Percentiles rank a stretch among this genome's conserved stretches.
Conservation (phyloP, 2,888 invertebrate genomes). For the Leistus spinibarbis region DNA sequence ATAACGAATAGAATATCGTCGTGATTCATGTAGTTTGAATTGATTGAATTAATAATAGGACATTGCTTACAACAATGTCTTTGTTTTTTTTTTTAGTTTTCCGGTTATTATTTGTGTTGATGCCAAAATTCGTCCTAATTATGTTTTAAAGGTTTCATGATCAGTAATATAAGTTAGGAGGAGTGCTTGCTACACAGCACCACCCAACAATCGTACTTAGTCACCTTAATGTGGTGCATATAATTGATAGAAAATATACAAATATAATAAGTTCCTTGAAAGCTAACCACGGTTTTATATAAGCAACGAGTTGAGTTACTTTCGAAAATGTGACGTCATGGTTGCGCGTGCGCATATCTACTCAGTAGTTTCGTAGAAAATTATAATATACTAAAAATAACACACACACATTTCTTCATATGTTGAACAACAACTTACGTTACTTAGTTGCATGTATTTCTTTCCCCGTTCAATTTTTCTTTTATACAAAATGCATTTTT, state of each 20-base stretch:
- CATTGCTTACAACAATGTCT: too few species aligned
- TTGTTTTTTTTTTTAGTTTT: too few species aligned
- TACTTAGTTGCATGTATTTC: not conserved
- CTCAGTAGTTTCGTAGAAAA: slow-evolving; percentile 43
- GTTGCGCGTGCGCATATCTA: slow-evolving; percentile 19
- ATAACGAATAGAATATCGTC: too few species aligned
- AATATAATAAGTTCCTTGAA: not conserved
- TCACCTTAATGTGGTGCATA: too few species aligned
- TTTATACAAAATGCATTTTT: not conserved
- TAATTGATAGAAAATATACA: not conserved
- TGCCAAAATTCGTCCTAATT: too few species aligned
- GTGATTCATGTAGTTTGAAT: too few species aligned
- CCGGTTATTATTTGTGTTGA: too few species aligned
- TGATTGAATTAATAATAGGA: too few species aligned
- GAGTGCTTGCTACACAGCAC: too few species aligned
- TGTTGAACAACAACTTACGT: not conserved
- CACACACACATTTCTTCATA: slow-evolving; percentile 17
- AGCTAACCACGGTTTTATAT: not conserved
- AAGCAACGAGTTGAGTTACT: not conserved
- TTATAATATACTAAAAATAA: slow-evolving; percentile 31
- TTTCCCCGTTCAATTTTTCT: not conserved
- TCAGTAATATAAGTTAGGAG: too few species aligned
- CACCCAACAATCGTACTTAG: too few species aligned
- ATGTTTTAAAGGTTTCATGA: too few species aligned
- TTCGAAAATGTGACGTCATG: not conserved